Evolutionary conservation across 2,888 invertebrate species (phyloP).

Genomic region (Eumerus sabulonum): DNA sequence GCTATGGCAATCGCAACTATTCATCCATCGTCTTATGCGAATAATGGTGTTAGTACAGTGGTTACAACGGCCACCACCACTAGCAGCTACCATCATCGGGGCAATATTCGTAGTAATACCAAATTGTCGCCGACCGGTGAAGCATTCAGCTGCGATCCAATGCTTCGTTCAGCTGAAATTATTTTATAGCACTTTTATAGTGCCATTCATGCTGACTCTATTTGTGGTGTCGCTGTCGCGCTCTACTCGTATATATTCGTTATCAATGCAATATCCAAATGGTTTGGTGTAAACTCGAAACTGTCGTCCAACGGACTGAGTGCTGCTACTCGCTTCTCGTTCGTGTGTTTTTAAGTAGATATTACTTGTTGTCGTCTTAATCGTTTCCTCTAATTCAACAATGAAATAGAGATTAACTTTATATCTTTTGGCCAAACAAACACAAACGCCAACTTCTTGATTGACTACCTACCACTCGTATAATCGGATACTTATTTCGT

Average conservation of each 20-base stretch:
- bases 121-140: slow-evolving; percentile 73
- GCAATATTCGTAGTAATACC: slow-evolving; percentile 69
- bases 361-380: slow-evolving; percentile 42
- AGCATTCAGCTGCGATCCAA: slow-evolving; percentile 75
- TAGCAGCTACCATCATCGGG: slow-evolving; percentile 70
- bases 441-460: neutral
- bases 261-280: slow-evolving; percentile 65
- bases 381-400: slow-evolving; percentile 23
- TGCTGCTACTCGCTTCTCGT: slow-evolving; percentile 59
- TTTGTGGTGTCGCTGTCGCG: slow-evolving; percentile 4
- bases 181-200: slow-evolving; percentile 75
- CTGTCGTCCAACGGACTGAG: slow-evolving; percentile 65
- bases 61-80: slow-evolving; percentile 72
- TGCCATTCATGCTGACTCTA: slow-evolving; percentile 11
- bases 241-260: slow-evolving; percentile 13
- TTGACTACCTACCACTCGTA: neutral
- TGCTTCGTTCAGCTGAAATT: slow-evolving; percentile 77
- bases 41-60: slow-evolving; percentile 61
- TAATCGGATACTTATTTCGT: slow-evolving; percentile 38
- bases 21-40: slow-evolving; percentile 47
- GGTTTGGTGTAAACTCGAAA: slow-evolving; percentile 52
- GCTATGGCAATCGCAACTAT: slow-evolving; percentile 69
- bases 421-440: slow-evolving; percentile 23
- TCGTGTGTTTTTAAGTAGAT: slow-evolving; percentile 59
- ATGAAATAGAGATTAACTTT: slow-evolving; percentile 41